Percentiles rank a stretch among this genome's conserved stretches.
These are phyloP conservation scores for Neodontobutis hainanensis DNA, from an alignment of 2,113 vertebrate species.

Conservation along the genomic window DNA sequence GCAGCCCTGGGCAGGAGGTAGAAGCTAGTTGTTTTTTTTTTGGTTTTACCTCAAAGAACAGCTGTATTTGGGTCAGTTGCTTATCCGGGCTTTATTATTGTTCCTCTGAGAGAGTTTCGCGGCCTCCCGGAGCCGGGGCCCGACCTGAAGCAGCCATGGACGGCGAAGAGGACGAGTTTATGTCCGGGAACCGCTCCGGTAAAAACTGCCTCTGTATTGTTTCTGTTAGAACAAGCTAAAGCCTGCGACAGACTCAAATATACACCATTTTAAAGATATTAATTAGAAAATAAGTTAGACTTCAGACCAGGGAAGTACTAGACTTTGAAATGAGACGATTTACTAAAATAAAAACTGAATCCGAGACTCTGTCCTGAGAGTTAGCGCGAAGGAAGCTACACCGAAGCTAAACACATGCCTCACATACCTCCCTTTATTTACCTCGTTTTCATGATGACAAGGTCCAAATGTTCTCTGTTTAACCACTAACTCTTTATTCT, in stretches of 20 bases:
- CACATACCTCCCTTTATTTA: neutral
- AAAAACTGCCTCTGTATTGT: constrained; percentile 40
- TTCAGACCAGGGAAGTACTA: too few relatives aligned
- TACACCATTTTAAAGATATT: neutral
- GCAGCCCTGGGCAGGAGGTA: neutral
- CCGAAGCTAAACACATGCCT: neutral
- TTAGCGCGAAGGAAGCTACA: neutral
- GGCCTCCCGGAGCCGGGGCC: accelerated
- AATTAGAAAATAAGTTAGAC: neutral
- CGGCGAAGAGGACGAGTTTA: constrained; percentile 76
- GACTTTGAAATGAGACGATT: neutral
- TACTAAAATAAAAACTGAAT: neutral
- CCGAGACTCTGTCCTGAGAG: neutral
- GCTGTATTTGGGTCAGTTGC: neutral
- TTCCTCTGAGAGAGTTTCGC: neutral
- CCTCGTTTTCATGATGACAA: neutral
- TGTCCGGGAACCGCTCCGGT: constrained; percentile 73
- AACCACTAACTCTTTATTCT: too few relatives aligned
- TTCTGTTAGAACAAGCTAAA: constrained; percentile 11
- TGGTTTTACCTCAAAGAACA: neutral
- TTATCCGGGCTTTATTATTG: neutral
- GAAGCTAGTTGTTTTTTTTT: constrained; percentile 9
- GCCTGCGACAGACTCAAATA: too few relatives aligned
- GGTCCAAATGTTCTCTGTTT: too few relatives aligned
- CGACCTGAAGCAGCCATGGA: constrained; percentile 61